Base-by-base conservation (phyloP, 2,888 invertebrate genomes). In the Brachypterus glaber region DNA sequence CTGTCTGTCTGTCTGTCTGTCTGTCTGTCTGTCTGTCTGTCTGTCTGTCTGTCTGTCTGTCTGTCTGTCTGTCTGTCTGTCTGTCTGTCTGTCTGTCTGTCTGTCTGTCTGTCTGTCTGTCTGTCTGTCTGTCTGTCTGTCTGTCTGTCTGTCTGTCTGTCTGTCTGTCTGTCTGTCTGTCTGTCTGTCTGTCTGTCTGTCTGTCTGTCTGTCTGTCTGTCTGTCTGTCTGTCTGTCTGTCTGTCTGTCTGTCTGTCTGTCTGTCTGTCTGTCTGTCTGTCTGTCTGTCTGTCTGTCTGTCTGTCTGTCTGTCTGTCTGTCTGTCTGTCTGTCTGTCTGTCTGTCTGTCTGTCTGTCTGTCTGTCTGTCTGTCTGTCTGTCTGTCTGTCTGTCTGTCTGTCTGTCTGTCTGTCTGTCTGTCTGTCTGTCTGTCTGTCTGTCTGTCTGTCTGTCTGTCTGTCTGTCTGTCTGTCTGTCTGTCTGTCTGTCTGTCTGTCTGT, bases 371-470 rank as follows among this genome's bases (percentile, higher is more conserved):
- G 24, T 21, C 24, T 21, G 24, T 21, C 24, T 21, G 24, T 21
- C 24, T 21, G 24, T 21, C 24, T 21, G 24, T 21, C 24, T 21
- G 24, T 21, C 24, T 21, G 24, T 21, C 24, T 21, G 24, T 21
- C 24, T 21, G 24, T 21, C 24, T 21, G 24, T 21, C 24, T 21
- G 24, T 21, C 24, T 21, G 24, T 21, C 24, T 21, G 24, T 21
- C 24, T 21, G 24, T 21, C 24, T 21, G 24, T 21, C 24, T 21
- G 24, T 21, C 24, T 21, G 24, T 21, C 24, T 21, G 24, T n/a
- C n/a, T n/a, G n/a, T n/a, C n/a, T n/a, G n/a, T n/a, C n/a, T n/a
- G n/a, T n/a, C n/a, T n/a, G n/a, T n/a, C n/a, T n/a, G n/a, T n/a
- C n/a, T n/a, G n/a, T n/a, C n/a, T n/a, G n/a, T n/a, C n/a, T n/a